Conservation (phyloP, 2,113 vertebrate genomes). For the Grantiella picta region DNA sequence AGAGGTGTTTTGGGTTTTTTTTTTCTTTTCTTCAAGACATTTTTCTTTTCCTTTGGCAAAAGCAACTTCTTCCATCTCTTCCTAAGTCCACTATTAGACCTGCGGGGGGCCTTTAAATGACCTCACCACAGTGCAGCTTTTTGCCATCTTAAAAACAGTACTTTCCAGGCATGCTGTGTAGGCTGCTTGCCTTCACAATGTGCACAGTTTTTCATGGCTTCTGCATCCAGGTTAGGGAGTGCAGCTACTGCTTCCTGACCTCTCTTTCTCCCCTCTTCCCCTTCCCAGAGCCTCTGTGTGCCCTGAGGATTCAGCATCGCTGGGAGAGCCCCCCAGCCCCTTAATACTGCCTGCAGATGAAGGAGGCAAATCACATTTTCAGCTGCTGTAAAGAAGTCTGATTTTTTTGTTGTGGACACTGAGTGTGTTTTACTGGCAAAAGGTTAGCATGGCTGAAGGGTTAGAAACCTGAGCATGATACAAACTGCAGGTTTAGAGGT, state of each 20-base stretch:
- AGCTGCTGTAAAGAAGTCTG: background rate
- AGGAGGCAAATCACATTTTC: background rate
- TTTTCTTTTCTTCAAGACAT: background rate
- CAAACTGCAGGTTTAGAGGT: background rate
- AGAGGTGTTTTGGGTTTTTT: background rate
- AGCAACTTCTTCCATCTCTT: background rate
- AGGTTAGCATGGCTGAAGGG: background rate
- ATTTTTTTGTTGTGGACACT: background rate
- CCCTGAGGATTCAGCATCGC: background rate
- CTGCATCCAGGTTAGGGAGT: background rate
- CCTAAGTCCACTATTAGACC: background rate
- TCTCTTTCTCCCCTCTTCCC: background rate
- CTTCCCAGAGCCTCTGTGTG: background rate
- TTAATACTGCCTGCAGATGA: background rate
- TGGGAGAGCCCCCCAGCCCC: fast-evolving
- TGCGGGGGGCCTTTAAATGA: background rate
- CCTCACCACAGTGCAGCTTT: background rate
- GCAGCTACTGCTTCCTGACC: background rate
- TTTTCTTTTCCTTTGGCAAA: background rate
- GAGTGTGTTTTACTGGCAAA: background rate
- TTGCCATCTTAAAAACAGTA: background rate
- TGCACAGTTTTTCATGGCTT: background rate
- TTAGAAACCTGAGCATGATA: background rate
- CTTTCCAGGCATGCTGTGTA: background rate
- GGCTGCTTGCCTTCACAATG: background rate